Evolutionary conservation across 2,797 vertebrate species (phyloP), one percentile per base, ranked within the genome.

Genomic region (Sebastes itinus): DNA sequence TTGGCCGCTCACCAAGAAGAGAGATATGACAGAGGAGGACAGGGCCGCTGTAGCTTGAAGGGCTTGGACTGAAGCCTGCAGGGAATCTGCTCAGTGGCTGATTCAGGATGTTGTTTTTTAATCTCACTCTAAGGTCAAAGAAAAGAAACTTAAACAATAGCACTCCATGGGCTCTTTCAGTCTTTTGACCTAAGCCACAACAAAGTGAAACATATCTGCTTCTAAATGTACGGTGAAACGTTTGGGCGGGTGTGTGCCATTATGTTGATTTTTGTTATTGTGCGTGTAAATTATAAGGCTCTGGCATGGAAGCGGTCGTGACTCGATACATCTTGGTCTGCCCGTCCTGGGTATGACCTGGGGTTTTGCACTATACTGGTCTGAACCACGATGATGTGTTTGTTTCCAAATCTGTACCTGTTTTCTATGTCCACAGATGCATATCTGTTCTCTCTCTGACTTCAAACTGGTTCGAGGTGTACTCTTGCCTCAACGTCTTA

Each of bases 401-500:
- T 90, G 88, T 84, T 80, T 88, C 78, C 78, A 88, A 82, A 86
- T 87, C 64, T 49, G 83, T 86, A 81, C 55, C 81, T 85, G 79
- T 87, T 90, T 83, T 89, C 16, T 63, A 12, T 80, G 79, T 72
- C n/a, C 71, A 85, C 77, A 83, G 32, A 87, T 58, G 59, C 7
- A 30, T 73, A 72, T 77, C 87, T 83, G 60, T 78, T 85, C 58
- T 38, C 64, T 80, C 69, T 49, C 83, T 83, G 52, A 75, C 81
- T 79, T 80, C 27, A 81, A 33, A 77, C n/a, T 65, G 52, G 38
- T 76, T 72, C 25, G 30, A 33, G 7, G 16, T 35, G 59, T 55
- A 65, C 22, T 88, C 16, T 74, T 35, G 63, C 55, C 72, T 62
- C 22, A 23, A 1, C 33, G 2, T 75, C 25, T 68, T 16, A 64